Conservation (phyloP, 2,888 invertebrate species). For the Drosophila conformis region DNA sequence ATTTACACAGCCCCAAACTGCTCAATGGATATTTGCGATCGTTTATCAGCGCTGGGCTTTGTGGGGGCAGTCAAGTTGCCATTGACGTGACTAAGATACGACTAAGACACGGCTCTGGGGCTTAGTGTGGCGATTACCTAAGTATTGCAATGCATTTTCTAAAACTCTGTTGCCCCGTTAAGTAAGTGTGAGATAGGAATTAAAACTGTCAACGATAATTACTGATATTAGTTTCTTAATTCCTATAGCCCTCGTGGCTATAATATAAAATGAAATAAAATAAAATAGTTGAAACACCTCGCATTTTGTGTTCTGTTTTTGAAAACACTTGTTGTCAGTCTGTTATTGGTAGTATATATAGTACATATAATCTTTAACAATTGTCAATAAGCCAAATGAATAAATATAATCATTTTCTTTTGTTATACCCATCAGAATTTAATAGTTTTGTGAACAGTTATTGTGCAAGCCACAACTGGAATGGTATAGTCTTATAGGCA, state of each 20-base stretch:
- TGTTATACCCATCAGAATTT: too few relatives aligned
- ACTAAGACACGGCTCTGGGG: conserved; percentile 5
- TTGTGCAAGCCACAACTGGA: neutral
- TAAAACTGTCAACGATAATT: neutral
- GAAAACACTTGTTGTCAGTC: neutral
- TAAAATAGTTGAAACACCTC: fast-evolving
- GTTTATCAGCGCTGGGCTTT: conserved; percentile 34
- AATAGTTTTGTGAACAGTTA: too few relatives aligned
- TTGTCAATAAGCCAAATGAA: too few relatives aligned
- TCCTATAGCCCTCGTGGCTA: neutral
- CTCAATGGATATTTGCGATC: conserved; percentile 48
- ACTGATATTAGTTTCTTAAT: neutral
- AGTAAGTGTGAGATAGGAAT: neutral
- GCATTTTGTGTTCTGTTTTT: too few relatives aligned
- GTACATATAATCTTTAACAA: too few relatives aligned
- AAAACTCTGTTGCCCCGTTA: neutral
- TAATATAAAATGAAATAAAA: neutral
- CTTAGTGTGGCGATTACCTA: conserved; percentile 8
- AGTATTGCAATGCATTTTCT: conserved; percentile 3
- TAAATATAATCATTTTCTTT: too few relatives aligned
- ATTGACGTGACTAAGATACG: conserved; percentile 39
- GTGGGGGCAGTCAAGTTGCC: conserved; percentile 20
- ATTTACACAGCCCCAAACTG: conserved; percentile 57
- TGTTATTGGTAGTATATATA: too few relatives aligned
- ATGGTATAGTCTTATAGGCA: neutral